Conservation (phyloP, 2,797 vertebrate species). For the Denticeps clupeoides region DNA sequence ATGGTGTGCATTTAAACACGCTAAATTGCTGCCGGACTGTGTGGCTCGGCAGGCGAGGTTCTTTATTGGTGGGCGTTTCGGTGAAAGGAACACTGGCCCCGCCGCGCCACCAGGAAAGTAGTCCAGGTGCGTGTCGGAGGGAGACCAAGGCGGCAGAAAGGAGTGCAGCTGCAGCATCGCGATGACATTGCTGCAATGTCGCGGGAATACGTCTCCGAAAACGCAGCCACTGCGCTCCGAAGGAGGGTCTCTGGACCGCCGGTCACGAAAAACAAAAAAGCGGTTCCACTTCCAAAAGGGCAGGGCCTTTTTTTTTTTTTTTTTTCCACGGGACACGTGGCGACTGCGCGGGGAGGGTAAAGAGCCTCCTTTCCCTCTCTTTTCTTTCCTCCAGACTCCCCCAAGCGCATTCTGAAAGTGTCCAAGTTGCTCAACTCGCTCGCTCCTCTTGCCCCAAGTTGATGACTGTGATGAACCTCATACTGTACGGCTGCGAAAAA, state of each 20-base stretch:
- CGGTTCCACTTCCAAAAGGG: no score
- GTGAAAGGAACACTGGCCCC: background rate
- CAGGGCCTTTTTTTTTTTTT: no score
- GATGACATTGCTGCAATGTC: constrained; percentile 22
- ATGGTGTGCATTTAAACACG: constrained; percentile 15
- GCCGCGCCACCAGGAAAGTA: no score
- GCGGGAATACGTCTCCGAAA: constrained; percentile 10
- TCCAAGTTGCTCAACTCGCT: constrained; percentile 31
- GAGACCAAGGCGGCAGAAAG: background rate
- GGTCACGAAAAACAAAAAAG: constrained; percentile 8
- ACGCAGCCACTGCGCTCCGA: no score
- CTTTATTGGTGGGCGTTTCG: constrained; percentile 5
- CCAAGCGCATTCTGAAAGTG: constrained; percentile 15
- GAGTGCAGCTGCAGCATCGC: constrained; percentile 1
- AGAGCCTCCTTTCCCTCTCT: constrained; percentile 11
- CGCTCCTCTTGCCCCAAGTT: constrained; percentile 11
- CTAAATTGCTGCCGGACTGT: constrained; percentile 6
- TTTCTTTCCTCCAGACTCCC: constrained; percentile 19
- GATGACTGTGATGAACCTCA: no score
- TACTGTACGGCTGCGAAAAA: no score
- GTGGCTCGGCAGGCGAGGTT: constrained; percentile 1
- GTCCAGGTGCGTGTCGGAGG: no score
- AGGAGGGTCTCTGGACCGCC: no score
- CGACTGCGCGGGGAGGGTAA: no score
- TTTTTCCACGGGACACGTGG: constrained; percentile 26